These are phyloP conservation scores for Danionella dracula DNA, from an alignment of 2,797 vertebrate genomes.

Conservation along the genomic window DNA sequence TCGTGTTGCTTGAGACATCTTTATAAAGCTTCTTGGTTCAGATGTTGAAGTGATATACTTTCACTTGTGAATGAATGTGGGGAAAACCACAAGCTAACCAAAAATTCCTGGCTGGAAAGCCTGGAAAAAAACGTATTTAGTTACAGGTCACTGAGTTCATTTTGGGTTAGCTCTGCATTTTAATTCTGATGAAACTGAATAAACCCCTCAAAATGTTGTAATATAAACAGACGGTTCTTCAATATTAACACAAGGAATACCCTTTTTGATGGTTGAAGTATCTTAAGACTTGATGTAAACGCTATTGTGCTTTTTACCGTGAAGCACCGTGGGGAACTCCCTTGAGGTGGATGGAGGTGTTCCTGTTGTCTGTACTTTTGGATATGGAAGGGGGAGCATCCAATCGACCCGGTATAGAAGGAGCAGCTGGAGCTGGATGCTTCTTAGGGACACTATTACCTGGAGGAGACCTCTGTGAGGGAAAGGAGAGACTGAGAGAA, in stretches of 20 bases:
- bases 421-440: slow-evolving; percentile 64
- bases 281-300: too few species aligned
- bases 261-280: too few species aligned
- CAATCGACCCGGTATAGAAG: slow-evolving; percentile 62
- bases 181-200: not conserved
- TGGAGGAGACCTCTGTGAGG: slow-evolving; percentile 62
- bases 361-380: slow-evolving; percentile 58
- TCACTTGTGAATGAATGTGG: not conserved
- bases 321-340: slow-evolving; percentile 75
- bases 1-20: not conserved
- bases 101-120: not conserved
- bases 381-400: slow-evolving; percentile 56
- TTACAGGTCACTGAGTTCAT: slow-evolving; percentile 6
- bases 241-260: too few species aligned
- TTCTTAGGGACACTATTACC: slow-evolving; percentile 66
- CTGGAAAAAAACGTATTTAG: too few species aligned
- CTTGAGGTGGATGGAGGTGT: slow-evolving; percentile 64
- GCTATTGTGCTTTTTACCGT: slow-evolving; percentile 67
- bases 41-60: not conserved
- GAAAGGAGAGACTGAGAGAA: not conserved
- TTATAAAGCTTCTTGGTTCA: not conserved
- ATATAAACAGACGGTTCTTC: too few species aligned
- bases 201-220: not conserved
- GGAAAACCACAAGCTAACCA: slow-evolving; percentile 4
- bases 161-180: not conserved